Conservation (phyloP, 2,888 invertebrate species). For the Pachycephus smyrnensis region DNA sequence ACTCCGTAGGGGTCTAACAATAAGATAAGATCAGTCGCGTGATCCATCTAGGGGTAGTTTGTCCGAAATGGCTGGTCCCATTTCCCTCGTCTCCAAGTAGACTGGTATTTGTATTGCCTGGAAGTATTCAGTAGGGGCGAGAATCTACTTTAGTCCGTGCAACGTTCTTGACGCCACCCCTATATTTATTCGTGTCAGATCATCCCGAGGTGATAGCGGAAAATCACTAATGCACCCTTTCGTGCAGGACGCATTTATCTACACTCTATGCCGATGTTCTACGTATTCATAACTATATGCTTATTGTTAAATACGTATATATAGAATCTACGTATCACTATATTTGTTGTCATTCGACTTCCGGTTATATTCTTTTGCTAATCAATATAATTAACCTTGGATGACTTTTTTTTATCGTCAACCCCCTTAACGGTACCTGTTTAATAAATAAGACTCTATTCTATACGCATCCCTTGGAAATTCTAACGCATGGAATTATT, state of each 20-base stretch:
- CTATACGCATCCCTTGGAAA: background rate
- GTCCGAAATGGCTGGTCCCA: conserved; percentile 55
- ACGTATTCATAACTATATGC: background rate
- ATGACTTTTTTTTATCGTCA: background rate
- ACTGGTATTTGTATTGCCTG: conserved; percentile 42
- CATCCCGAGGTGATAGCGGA: background rate
- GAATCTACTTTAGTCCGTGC: background rate
- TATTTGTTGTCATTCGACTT: background rate
- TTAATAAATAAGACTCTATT: background rate
- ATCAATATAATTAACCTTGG: background rate
- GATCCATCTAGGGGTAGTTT: conserved; percentile 51
- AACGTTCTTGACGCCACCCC: background rate
- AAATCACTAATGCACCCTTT: conserved; percentile 8
- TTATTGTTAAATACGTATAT: background rate
- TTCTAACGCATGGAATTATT: background rate
- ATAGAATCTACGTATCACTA: background rate
- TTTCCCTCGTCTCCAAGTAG: conserved; percentile 49
- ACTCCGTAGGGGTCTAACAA: conserved; percentile 1
- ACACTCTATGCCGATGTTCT: background rate
- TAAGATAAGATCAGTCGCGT: conserved; percentile 61
- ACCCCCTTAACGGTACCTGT: background rate
- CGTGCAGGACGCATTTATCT: background rate
- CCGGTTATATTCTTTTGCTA: background rate
- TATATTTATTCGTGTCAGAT: conserved; percentile 6
- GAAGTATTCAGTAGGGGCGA: background rate